Percentiles rank a stretch among this genome's conserved stretches.
phyloP scores from a whole-genome alignment of 2,888 invertebrate genomes.

The Spodoptera littoralis region DNA sequence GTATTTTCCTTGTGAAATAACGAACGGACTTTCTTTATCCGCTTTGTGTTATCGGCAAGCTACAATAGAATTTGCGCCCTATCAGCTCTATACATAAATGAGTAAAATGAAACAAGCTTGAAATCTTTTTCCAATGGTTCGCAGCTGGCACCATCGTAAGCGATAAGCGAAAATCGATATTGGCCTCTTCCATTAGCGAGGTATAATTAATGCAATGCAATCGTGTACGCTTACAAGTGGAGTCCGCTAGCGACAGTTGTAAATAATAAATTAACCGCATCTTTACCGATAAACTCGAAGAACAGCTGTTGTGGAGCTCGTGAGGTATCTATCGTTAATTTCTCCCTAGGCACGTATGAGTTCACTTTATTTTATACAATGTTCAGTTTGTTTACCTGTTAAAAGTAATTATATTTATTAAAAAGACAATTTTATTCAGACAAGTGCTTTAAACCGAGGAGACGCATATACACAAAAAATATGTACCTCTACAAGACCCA shows the following conservation, averaged over 20 bases:
- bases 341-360: too few relatives aligned
- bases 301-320: constrained; percentile 6
- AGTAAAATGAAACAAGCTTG: constrained; percentile 63
- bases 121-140: constrained; percentile 74
- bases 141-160: constrained; percentile 74
- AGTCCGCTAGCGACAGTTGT: constrained; percentile 35
- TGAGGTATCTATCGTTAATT: too few relatives aligned
- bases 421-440: too few relatives aligned
- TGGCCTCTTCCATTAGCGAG: constrained; percentile 74
- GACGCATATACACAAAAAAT: too few relatives aligned
- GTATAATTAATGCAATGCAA: constrained; percentile 79
- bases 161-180: constrained; percentile 83
- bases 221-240: constrained; percentile 57
- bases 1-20: too few relatives aligned
- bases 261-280: constrained; percentile 43
- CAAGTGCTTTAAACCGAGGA: too few relatives aligned
- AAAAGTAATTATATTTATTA: too few relatives aligned
- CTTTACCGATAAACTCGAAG: constrained; percentile 23
- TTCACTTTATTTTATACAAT: too few relatives aligned
- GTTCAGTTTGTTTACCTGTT: too few relatives aligned
- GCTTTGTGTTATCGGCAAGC: constrained; percentile 4
- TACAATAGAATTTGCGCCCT: constrained; percentile 28
- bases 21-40: too few relatives aligned
- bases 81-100: constrained; percentile 41
- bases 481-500: too few relatives aligned